Evolutionary conservation across 92 coral and sea anemone species (phyloP).

Genomic region (Siderastrea siderea): DNA sequence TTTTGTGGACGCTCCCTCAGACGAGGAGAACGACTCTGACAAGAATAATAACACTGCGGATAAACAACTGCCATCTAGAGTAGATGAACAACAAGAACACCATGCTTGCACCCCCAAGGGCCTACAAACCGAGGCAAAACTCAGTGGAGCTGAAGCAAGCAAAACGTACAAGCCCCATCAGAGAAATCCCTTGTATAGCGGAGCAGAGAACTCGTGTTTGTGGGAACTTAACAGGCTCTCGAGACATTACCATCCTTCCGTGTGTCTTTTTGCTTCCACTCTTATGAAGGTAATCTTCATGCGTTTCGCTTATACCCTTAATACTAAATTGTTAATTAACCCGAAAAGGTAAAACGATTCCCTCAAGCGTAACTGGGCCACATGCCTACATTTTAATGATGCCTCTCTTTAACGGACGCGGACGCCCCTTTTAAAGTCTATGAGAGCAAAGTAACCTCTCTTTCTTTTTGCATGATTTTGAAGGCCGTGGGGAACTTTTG

Average conservation of each 20-base stretch:
- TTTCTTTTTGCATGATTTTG: too few species aligned
- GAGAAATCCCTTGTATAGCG: slow-evolving; percentile 91
- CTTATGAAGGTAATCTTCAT: slow-evolving; percentile 73
- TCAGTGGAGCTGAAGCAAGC: neutral
- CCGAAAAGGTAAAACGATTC: too few species aligned
- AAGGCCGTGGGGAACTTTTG: too few species aligned
- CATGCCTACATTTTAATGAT: too few species aligned
- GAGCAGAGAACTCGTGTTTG: slow-evolving; percentile 89
- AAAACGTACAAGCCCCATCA: slow-evolving; percentile 68
- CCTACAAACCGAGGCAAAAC: slow-evolving; percentile 4
- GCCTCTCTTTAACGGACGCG: too few species aligned
- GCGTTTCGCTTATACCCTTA: too few species aligned
- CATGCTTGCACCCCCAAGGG: slow-evolving; percentile 14
- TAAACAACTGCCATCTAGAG: neutral
- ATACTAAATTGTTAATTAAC: too few species aligned
- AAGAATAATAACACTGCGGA: neutral
- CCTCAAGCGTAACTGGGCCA: too few species aligned
- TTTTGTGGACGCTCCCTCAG: slow-evolving; percentile 75
- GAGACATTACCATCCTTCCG: slow-evolving; percentile 96
- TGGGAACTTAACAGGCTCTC: slow-evolving; percentile 90
- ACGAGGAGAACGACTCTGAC: slow-evolving; percentile 29
- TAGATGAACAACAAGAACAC: neutral
- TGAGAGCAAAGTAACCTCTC: too few species aligned
- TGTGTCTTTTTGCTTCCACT: slow-evolving; percentile 79
- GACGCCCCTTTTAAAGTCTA: too few species aligned